Evolutionary conservation across 2,888 invertebrate species (phyloP).

Genomic region (Conomelus anceps): DNA sequence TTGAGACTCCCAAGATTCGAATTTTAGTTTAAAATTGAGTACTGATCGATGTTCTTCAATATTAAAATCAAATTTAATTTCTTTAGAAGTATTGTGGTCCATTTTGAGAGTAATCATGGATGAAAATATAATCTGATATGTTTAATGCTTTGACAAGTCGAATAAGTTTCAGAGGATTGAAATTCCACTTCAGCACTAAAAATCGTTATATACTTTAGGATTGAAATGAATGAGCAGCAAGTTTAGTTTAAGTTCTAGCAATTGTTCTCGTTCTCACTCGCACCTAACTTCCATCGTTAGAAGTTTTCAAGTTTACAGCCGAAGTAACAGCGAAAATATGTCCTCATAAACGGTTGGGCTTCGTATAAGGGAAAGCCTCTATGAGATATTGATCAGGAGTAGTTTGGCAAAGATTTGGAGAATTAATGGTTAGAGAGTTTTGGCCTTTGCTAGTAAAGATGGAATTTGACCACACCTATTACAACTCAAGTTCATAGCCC

Average conservation of each 20-base stretch:
- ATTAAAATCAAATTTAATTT: no score
- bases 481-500: neutral
- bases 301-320: neutral
- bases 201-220: no score
- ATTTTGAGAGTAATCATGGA: no score
- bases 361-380: neutral
- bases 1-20: no score
- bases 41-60: no score
- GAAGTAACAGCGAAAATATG: neutral
- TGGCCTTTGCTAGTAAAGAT: neutral
- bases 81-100: no score
- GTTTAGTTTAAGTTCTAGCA: no score
- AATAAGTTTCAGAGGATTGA: no score
- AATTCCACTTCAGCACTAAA: no score
- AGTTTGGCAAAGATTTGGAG: neutral
- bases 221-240: neutral
- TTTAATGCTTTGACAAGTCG: no score
- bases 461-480: neutral
- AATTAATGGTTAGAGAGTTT: neutral
- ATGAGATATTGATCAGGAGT: neutral
- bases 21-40: no score
- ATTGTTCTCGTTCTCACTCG: neutral
- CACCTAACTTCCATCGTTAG: neutral
- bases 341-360: neutral
- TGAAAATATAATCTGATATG: no score